Evolutionary conservation across 1,140 invertebrate species (phyloP).

Genomic region (Micrasema minimum): DNA sequence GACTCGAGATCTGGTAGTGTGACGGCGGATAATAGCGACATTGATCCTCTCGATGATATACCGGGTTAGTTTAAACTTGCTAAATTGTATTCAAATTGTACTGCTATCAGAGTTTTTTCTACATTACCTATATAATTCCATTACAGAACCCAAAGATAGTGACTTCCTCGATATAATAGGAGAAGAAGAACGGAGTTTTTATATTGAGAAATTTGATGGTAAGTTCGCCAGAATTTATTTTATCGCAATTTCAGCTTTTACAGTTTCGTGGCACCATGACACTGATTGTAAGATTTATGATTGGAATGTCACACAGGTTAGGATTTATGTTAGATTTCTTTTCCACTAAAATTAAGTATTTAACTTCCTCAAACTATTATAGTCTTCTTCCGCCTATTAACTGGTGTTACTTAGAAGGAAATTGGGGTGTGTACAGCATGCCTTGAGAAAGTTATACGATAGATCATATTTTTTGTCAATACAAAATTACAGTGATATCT

Average conservation of each 20-base stretch:
- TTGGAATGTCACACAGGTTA: too few relatives aligned
- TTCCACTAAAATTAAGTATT: not conserved
- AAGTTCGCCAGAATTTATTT: not conserved
- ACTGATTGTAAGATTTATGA: too few relatives aligned
- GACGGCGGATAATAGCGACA: conserved; percentile 24
- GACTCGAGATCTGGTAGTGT: conserved; percentile 25
- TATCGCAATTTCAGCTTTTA: too few relatives aligned
- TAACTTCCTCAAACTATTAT: too few relatives aligned
- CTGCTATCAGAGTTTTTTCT: conserved; percentile 1
- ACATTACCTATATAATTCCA: conserved; percentile 3
- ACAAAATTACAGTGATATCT: too few relatives aligned
- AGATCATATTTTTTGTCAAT: too few relatives aligned
- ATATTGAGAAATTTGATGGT: conserved; percentile 54
- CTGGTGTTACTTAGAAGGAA: too few relatives aligned
- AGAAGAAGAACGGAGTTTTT: conserved; percentile 65
- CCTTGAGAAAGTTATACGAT: too few relatives aligned
- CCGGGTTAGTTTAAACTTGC: conserved; percentile 9
- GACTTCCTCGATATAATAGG: conserved; percentile 66
- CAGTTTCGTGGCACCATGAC: too few relatives aligned
- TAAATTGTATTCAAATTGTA: not conserved
- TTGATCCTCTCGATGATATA: conserved; percentile 26
- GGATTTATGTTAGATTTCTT: not conserved
- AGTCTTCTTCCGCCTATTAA: too few relatives aligned
- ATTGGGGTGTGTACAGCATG: too few relatives aligned
- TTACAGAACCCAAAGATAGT: conserved; percentile 60